These are phyloP conservation scores for Aplocera efformata DNA, from an alignment of 2,888 invertebrate species.

Conservation along the genomic window DNA sequence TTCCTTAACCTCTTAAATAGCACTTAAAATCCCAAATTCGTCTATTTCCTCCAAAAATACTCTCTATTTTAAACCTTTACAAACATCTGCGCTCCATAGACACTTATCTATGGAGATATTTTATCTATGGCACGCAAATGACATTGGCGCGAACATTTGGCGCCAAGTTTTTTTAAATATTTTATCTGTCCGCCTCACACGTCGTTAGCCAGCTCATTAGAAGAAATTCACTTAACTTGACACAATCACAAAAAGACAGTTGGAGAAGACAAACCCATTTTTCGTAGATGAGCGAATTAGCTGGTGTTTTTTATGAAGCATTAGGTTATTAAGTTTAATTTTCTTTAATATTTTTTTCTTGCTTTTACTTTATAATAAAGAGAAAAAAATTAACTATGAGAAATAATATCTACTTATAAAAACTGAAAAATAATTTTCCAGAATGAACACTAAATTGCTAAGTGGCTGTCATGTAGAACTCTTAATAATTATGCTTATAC, in stretches of 20 bases:
- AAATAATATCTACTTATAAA: neutral
- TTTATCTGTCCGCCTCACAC: conserved; percentile 50
- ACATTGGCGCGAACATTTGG: conserved; percentile 59
- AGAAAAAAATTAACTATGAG: too few relatives aligned
- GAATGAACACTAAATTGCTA: too few relatives aligned
- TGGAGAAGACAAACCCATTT: too few relatives aligned
- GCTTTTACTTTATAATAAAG: too few relatives aligned
- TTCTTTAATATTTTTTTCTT: too few relatives aligned
- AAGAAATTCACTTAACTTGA: conserved; percentile 24
- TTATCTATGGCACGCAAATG: conserved; percentile 55
- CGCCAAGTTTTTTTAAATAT: conserved; percentile 48
- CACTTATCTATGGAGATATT: conserved; percentile 42
- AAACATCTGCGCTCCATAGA: conserved; percentile 51
- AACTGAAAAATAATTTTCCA: conserved; percentile 1
- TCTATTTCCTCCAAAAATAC: conserved; percentile 19
- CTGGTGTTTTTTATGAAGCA: too few relatives aligned
- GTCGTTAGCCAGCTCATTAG: conserved; percentile 42
- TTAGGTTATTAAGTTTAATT: too few relatives aligned
- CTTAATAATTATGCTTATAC: too few relatives aligned
- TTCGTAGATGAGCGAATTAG: too few relatives aligned
- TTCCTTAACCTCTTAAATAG: conserved; percentile 21
- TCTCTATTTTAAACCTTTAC: conserved; percentile 19
- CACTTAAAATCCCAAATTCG: conserved; percentile 21
- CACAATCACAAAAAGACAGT: too few relatives aligned
- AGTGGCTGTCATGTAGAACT: too few relatives aligned